Percentiles rank a stretch among this genome's conserved stretches.
These are phyloP conservation scores for Xanthia icteritia DNA, from an alignment of 2,888 invertebrate species.

Conservation along the genomic window DNA sequence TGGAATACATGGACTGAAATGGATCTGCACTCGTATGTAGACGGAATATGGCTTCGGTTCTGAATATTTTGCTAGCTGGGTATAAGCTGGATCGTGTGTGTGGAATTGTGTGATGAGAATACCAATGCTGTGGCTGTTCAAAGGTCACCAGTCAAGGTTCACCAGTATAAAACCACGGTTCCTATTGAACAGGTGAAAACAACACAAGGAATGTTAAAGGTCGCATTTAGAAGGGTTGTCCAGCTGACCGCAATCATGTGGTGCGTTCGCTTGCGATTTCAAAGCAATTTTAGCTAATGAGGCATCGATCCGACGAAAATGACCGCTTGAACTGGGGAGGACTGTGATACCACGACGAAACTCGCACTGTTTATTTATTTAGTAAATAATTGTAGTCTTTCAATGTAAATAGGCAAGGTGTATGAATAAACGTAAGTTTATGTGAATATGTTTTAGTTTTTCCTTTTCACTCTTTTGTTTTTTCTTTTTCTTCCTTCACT, in stretches of 20 bases:
- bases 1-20: background rate
- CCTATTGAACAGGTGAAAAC: conserved; percentile 20
- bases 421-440: conserved; percentile 79
- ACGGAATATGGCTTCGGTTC: background rate
- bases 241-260: conserved; percentile 57
- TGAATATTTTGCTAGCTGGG: background rate
- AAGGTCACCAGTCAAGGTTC: background rate
- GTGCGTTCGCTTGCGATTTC: conserved; percentile 59
- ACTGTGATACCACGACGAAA: conserved; percentile 87
- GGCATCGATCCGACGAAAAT: conserved; percentile 49
- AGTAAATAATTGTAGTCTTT: conserved; percentile 76
- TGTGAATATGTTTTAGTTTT: conserved; percentile 37
- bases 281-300: conserved; percentile 58
- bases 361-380: conserved; percentile 80
- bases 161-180: background rate
- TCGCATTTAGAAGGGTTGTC: conserved; percentile 42
- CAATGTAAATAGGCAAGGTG: conserved; percentile 83
- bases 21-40: background rate
- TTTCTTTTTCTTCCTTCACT: background rate
- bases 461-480: background rate
- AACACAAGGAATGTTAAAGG: conserved; percentile 40
- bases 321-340: conserved; percentile 63
- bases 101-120: background rate
- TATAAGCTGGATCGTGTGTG: background rate
- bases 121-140: background rate